These are phyloP conservation scores for Sakesphorus luctuosus DNA, from an alignment of 2,113 vertebrate genomes.

Conservation along the genomic window DNA sequence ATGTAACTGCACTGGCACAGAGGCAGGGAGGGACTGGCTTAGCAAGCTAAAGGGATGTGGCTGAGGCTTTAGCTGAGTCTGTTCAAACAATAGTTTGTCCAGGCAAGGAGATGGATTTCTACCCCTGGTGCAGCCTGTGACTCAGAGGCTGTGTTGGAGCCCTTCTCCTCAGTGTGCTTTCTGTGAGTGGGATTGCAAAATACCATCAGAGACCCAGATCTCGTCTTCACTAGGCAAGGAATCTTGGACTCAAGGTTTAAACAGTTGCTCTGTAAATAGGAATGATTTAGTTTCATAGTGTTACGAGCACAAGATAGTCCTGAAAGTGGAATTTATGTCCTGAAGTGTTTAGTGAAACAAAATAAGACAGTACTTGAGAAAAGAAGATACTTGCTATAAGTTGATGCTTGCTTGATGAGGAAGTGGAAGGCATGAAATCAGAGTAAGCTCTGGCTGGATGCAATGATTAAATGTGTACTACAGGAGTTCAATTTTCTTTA, in stretches of 20 bases:
- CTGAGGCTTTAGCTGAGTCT: constrained; percentile 26
- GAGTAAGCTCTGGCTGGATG: constrained; percentile 22
- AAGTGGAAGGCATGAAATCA: constrained; percentile 46
- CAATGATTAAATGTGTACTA: constrained; percentile 53
- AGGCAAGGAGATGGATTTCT: constrained; percentile 23
- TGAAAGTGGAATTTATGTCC: neutral
- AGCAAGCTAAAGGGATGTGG: constrained; percentile 22
- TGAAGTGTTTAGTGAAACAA: neutral
- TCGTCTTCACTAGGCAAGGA: neutral
- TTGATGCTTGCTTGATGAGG: constrained; percentile 56
- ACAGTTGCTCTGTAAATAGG: neutral
- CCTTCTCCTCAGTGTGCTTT: neutral
- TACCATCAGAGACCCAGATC: neutral
- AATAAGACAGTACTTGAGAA: neutral
- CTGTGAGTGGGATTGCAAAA: neutral
- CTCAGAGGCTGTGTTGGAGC: neutral
- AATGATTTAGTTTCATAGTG: neutral
- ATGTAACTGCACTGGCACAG: constrained; percentile 14
- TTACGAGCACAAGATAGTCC: neutral
- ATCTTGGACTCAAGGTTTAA: neutral
- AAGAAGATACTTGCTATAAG: neutral
- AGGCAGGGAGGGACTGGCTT: constrained; percentile 22
- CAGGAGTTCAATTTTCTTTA: constrained; percentile 42
- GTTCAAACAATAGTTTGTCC: constrained; percentile 34
- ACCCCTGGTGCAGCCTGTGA: neutral